These are phyloP conservation scores for Trypoxylus dichotomus DNA, from an alignment of 1,140 invertebrate genomes.

Conservation along the genomic window DNA sequence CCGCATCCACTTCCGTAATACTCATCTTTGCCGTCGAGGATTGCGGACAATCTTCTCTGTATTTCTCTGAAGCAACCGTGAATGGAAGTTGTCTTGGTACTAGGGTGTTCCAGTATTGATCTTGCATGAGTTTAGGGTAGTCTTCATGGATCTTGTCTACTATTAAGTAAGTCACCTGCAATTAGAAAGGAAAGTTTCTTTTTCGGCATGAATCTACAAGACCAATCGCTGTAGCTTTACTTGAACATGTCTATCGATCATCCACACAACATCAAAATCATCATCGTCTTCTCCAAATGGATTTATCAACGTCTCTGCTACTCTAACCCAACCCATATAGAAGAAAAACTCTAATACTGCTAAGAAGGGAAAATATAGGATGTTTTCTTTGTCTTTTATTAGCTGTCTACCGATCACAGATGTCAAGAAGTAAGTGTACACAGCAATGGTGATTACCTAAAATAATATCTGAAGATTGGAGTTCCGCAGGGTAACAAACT, in stretches of 20 bases:
- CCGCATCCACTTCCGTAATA: slow-evolving; percentile 64
- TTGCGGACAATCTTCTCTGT: slow-evolving; percentile 74
- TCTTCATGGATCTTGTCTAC: slow-evolving; percentile 93
- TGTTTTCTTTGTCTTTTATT: slow-evolving; percentile 57
- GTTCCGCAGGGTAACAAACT: too few species aligned
- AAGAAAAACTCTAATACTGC: slow-evolving; percentile 82
- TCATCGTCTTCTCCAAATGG: slow-evolving; percentile 92
- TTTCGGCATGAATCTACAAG: too few species aligned
- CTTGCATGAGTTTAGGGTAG: slow-evolving; percentile 80
- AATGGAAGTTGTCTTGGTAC: slow-evolving; percentile 84
- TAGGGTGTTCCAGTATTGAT: slow-evolving; percentile 86
- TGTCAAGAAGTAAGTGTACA: slow-evolving; percentile 73
- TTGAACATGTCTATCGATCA: slow-evolving; percentile 83
- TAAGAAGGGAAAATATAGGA: slow-evolving; percentile 85
- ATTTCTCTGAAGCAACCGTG: slow-evolving; percentile 73
- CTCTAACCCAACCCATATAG: slow-evolving; percentile 90
- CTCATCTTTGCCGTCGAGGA: slow-evolving; percentile 80
- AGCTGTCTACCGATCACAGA: slow-evolving; percentile 68
- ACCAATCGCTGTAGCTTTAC: slow-evolving; percentile 50
- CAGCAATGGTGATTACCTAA: slow-evolving; percentile 66
- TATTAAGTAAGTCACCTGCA: slow-evolving; percentile 80
- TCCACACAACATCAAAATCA: slow-evolving; percentile 76
- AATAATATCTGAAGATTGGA: neutral
- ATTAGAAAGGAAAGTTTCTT: slow-evolving; percentile 5
- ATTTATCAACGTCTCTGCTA: slow-evolving; percentile 81